These are phyloP conservation scores for Cherax destructor DNA, from an alignment of 1,140 invertebrate species.

Conservation along the genomic window DNA sequence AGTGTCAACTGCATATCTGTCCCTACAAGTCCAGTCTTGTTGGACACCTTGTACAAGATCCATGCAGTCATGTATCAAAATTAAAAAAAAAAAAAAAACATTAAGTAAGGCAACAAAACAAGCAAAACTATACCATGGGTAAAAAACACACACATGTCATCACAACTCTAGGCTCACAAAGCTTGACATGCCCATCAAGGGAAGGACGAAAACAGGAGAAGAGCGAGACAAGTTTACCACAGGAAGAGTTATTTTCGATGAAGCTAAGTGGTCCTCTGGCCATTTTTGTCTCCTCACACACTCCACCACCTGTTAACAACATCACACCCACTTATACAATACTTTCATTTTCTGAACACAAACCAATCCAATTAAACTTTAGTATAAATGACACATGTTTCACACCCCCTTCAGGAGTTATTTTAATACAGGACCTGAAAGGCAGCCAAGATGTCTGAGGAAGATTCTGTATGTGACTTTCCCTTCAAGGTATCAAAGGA, in stretches of 20 bases:
- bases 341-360: background rate
- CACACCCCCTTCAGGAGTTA: too few relatives aligned
- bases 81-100: background rate
- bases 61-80: background rate
- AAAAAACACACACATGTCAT: background rate
- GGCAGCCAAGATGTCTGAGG: too few relatives aligned
- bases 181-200: slow-evolving; percentile 11
- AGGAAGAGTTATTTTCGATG: slow-evolving; percentile 68
- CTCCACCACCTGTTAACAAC: slow-evolving; percentile 61
- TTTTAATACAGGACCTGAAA: too few relatives aligned
- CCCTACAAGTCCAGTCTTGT: too few relatives aligned
- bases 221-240: slow-evolving; percentile 50
- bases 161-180: background rate
- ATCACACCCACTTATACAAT: slow-evolving; percentile 45
- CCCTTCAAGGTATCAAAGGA: too few relatives aligned
- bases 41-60: background rate
- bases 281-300: slow-evolving; percentile 40
- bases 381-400: background rate
- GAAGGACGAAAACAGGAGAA: slow-evolving; percentile 17
- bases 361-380: background rate
- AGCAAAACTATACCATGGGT: too few relatives aligned
- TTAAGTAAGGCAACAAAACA: background rate
- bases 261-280: slow-evolving; percentile 59
- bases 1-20: too few relatives aligned
- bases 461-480: too few relatives aligned